Conservation (phyloP, 2,113 vertebrate species). For the Syngnathus floridae region DNA sequence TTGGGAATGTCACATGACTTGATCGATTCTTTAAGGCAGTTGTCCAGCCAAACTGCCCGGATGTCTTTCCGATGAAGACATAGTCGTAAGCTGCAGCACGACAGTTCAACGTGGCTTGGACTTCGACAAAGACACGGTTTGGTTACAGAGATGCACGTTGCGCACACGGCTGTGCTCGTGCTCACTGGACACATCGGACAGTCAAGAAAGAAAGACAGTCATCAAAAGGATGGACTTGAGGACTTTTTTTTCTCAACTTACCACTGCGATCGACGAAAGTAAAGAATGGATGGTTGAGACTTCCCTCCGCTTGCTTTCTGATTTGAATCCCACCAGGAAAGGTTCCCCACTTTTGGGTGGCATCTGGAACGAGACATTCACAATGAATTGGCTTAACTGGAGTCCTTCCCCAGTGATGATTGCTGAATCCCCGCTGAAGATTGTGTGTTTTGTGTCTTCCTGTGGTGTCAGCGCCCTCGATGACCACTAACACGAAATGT, state of each 20-base stretch:
- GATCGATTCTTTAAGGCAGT: not conserved
- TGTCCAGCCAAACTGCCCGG: not conserved
- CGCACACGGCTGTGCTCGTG: not conserved
- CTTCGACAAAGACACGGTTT: not conserved
- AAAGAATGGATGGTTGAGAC: slow-evolving; percentile 15
- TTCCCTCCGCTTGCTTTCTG: slow-evolving; percentile 11
- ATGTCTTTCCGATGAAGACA: not conserved
- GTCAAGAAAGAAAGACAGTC: slow-evolving; percentile 11
- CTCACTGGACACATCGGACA: slow-evolving; percentile 29
- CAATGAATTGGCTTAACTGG: slow-evolving; percentile 23
- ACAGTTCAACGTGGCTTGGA: not conserved
- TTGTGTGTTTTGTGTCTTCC: slow-evolving; percentile 89
- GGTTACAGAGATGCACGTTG: not conserved
- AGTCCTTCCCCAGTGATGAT: slow-evolving; percentile 57
- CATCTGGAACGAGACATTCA: slow-evolving; percentile 28
- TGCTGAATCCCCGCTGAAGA: slow-evolving; percentile 67
- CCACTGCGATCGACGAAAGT: slow-evolving; percentile 6
- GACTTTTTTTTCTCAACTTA: slow-evolving; percentile 27
- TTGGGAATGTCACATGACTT: not conserved
- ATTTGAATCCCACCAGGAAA: slow-evolving; percentile 16
- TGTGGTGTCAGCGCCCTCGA: slow-evolving; percentile 86
- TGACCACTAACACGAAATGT: slow-evolving; percentile 91
- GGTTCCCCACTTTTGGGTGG: slow-evolving; percentile 6
- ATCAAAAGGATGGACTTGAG: slow-evolving; percentile 19
- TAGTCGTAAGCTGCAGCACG: not conserved